These are phyloP conservation scores for Notarius quadriscutis DNA, from an alignment of 2,113 vertebrate genomes.

Conservation along the genomic window DNA sequence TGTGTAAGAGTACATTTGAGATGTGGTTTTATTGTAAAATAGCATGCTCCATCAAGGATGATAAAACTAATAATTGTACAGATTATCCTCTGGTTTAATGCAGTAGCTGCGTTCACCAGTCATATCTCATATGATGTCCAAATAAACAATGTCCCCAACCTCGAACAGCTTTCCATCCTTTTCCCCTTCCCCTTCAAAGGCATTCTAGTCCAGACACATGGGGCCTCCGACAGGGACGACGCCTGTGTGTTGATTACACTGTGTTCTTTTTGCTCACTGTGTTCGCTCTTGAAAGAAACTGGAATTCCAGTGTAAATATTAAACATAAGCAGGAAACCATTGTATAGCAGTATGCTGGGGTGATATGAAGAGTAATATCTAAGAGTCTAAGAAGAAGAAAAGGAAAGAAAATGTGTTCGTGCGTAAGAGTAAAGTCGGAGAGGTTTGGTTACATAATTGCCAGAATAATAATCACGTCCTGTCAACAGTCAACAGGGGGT, in stretches of 20 bases:
- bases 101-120: not conserved
- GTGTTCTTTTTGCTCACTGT: not conserved
- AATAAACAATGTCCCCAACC: not conserved
- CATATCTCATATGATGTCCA: not conserved
- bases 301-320: not conserved
- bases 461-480: slow-evolving; percentile 27
- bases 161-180: not conserved
- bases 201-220: not conserved
- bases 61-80: not conserved
- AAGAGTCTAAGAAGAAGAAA: not conserved
- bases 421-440: slow-evolving; percentile 10
- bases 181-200: not conserved
- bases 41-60: not conserved
- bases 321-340: not conserved
- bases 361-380: not conserved
- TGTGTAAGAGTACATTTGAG: not conserved
- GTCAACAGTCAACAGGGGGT: slow-evolving; percentile 18
- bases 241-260: not conserved
- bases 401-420: not conserved
- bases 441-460: slow-evolving; percentile 20
- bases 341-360: not conserved
- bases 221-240: not conserved
- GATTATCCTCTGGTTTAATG: not conserved
- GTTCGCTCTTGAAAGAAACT: not conserved
- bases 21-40: not conserved